These are phyloP conservation scores for Quadroppia sp. DNA, from an alignment of 2,888 invertebrate genomes.

Conservation along the genomic window DNA sequence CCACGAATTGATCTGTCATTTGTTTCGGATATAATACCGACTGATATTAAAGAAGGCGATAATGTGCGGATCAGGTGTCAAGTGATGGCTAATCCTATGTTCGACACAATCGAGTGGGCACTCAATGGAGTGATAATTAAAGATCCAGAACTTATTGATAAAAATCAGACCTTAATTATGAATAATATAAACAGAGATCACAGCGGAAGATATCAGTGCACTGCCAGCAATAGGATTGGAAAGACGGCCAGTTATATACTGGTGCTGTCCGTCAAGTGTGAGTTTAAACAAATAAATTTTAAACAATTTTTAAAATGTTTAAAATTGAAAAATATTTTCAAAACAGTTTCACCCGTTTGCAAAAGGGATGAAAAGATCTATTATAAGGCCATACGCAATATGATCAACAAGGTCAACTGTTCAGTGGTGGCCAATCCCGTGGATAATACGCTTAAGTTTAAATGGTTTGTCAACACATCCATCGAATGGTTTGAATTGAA, in stretches of 20 bases:
- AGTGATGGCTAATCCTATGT: not conserved
- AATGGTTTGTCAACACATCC: constrained; percentile 46
- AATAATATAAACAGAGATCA: constrained; percentile 78
- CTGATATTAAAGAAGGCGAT: not conserved
- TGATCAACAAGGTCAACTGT: constrained; percentile 78
- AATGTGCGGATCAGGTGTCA: not conserved
- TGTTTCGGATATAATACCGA: not conserved
- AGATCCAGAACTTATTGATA: not conserved
- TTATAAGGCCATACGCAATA: constrained; percentile 81
- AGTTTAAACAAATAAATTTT: not conserved
- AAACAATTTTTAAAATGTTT: not conserved
- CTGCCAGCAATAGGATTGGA: constrained; percentile 47
- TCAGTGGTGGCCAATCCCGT: constrained; percentile 84
- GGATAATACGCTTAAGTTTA: constrained; percentile 59
- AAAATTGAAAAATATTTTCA: not conserved
- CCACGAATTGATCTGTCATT: not conserved
- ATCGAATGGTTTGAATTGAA: constrained; percentile 37
- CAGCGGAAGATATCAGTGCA: constrained; percentile 47
- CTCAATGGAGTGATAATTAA: not conserved
- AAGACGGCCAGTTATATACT: constrained; percentile 45
- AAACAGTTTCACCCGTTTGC: constrained; percentile 49
- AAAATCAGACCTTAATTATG: constrained; percentile 80
- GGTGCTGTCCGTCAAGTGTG: constrained; percentile 43
- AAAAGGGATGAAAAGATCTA: constrained; percentile 46
- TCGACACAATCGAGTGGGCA: not conserved